Percentiles rank a stretch among this genome's conserved stretches.
These are phyloP conservation scores for Onchidella celtica DNA, from an alignment of 2,888 invertebrate genomes.

Conservation along the genomic window DNA sequence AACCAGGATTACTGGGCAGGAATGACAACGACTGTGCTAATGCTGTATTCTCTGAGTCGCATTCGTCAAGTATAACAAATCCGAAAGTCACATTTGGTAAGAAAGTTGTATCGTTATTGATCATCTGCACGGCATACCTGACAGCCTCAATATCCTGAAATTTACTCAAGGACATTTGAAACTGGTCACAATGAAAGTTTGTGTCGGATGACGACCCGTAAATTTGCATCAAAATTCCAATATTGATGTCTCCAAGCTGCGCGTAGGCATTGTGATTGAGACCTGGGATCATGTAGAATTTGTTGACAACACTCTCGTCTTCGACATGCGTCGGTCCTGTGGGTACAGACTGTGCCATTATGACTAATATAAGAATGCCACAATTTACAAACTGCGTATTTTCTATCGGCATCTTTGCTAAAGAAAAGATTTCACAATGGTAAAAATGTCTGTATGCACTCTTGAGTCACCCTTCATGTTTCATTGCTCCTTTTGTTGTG, in stretches of 20 bases:
- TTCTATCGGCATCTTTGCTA: too few species aligned
- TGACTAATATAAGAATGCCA: too few species aligned
- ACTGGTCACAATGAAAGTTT: not conserved
- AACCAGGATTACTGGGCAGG: conserved; percentile 48
- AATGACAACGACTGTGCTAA: conserved; percentile 65
- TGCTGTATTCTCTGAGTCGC: conserved; percentile 61
- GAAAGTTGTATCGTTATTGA: conserved; percentile 58
- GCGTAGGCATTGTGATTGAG: conserved; percentile 53
- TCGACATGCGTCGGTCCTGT: too few species aligned
- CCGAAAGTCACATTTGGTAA: conserved; percentile 62
- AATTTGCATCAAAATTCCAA: conserved; percentile 63
- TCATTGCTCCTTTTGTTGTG: too few species aligned
- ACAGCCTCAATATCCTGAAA: conserved; percentile 67
- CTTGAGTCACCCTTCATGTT: too few species aligned
- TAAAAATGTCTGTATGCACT: too few species aligned
- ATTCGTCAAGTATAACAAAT: conserved; percentile 66
- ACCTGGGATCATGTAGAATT: conserved; percentile 41
- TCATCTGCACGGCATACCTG: conserved; percentile 59
- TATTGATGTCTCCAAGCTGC: conserved; percentile 60
- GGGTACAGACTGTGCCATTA: too few species aligned
- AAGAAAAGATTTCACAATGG: too few species aligned
- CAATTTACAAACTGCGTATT: too few species aligned
- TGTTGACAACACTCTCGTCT: too few species aligned
- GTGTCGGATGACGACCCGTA: conserved; percentile 39
- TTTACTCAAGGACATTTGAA: conserved; percentile 30